Evolutionary conservation across 2,797 vertebrate genomes (phyloP).

Genomic region (Catostomus latipinnis): DNA sequence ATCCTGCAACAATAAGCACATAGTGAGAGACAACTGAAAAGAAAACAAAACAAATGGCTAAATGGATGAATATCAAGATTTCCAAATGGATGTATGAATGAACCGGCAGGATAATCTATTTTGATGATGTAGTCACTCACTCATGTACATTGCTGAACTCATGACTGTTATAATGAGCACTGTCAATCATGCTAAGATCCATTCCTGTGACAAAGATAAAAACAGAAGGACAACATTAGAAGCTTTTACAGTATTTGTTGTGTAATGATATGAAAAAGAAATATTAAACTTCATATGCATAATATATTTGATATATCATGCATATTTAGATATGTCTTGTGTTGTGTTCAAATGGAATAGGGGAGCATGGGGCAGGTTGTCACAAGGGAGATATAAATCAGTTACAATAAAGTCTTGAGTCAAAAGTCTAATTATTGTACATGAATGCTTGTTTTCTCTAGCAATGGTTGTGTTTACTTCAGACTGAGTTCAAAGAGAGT

Average conservation of each 20-base stretch:
- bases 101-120: slow-evolving; percentile 15
- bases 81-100: not conserved
- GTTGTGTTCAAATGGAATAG: not conserved
- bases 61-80: slow-evolving; percentile 3
- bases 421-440: too few relatives aligned
- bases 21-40: not conserved
- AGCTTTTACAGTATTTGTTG: not conserved
- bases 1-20: not conserved
- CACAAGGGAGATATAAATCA: too few relatives aligned
- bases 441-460: too few relatives aligned
- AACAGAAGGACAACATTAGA: not conserved
- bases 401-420: too few relatives aligned
- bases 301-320: not conserved
- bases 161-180: not conserved
- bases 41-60: slow-evolving; percentile 7
- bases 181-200: not conserved
- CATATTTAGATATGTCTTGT: not conserved
- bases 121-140: slow-evolving; percentile 2
- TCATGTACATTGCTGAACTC: not conserved
- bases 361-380: too few relatives aligned
- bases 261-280: not conserved
- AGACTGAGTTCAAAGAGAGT: too few relatives aligned
- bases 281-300: not conserved
- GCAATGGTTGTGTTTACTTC: too few relatives aligned
- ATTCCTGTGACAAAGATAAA: not conserved